These are phyloP conservation scores for Drosophila grimshawi DNA, from an alignment of 1,140 invertebrate species.

Conservation along the genomic window DNA sequence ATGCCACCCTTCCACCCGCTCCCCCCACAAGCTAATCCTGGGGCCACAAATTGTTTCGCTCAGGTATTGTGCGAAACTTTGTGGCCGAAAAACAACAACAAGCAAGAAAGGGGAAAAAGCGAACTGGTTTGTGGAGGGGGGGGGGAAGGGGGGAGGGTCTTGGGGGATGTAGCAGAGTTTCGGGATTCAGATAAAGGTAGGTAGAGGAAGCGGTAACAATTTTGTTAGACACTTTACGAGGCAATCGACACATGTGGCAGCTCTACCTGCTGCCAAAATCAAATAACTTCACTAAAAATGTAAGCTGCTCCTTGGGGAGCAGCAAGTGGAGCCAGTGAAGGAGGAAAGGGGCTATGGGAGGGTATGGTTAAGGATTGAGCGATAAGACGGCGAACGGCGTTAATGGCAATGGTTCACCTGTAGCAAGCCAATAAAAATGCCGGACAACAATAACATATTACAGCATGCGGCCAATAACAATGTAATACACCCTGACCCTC, in stretches of 20 bases:
- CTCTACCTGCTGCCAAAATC: constrained; percentile 38
- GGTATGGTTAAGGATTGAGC: neutral
- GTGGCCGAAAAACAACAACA: neutral
- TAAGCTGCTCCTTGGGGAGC: constrained; percentile 34
- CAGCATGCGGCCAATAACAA: constrained; percentile 62
- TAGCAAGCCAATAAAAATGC: constrained; percentile 67
- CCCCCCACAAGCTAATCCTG: constrained; percentile 29
- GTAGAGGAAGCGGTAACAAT: constrained; percentile 33
- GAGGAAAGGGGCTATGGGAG: too few species aligned
- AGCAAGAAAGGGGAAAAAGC: too few species aligned
- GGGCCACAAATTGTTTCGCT: constrained; percentile 35
- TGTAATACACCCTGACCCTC: constrained; percentile 16
- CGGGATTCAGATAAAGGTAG: too few species aligned
- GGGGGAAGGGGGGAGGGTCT: neutral
- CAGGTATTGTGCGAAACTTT: constrained; percentile 49
- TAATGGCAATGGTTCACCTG: constrained; percentile 64
- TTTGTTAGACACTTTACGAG: constrained; percentile 53
- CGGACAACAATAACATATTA: constrained; percentile 71
- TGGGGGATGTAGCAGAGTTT: too few species aligned
- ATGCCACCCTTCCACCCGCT: neutral
- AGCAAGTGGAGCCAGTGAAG: neutral
- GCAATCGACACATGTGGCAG: constrained; percentile 50
- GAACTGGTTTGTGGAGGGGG: too few species aligned
- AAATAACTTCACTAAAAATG: constrained; percentile 68
- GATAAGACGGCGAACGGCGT: constrained; percentile 30